A percentile compares a stretch with the other conserved stretches of the same genome.
phyloP scores from a whole-genome alignment of 1,140 invertebrate species.

The Trinorchestia longiramus region DNA sequence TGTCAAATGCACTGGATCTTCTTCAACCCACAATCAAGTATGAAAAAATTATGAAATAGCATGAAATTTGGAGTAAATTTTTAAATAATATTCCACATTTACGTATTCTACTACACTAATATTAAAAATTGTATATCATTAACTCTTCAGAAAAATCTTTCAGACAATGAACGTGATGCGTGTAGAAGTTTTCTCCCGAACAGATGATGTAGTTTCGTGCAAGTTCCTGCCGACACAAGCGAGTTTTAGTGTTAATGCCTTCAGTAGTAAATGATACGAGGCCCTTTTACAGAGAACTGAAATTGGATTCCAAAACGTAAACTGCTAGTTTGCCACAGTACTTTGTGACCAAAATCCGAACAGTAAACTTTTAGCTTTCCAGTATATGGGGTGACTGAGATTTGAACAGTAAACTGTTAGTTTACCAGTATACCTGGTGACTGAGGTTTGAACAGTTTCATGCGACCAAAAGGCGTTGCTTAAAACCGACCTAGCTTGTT shows the following conservation, averaged over 20 bases:
- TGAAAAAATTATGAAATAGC: too few species aligned
- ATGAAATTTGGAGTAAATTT: background rate
- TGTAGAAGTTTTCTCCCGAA: background rate
- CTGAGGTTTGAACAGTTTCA: background rate
- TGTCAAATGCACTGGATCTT: too few species aligned
- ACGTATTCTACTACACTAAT: background rate
- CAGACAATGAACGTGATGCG: background rate
- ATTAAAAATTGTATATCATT: too few species aligned
- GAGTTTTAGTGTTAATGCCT: too few species aligned
- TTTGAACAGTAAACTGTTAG: background rate
- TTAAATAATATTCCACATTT: background rate
- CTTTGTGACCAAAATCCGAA: too few species aligned
- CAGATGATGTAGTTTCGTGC: background rate
- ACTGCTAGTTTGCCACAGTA: too few species aligned
- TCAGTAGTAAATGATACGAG: too few species aligned
- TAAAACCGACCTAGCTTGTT: background rate
- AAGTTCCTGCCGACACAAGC: background rate
- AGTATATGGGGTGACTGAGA: background rate
- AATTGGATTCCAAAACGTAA: too few species aligned
- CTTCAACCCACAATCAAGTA: too few species aligned
- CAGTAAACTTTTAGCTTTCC: background rate
- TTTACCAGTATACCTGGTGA: background rate
- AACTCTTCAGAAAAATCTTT: background rate
- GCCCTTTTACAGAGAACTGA: too few species aligned
- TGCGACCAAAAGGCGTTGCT: background rate